Evolutionary conservation across 2,113 vertebrate species (phyloP), one percentile per base, ranked within the genome.

Genomic region (Dipodomys merriami): DNA sequence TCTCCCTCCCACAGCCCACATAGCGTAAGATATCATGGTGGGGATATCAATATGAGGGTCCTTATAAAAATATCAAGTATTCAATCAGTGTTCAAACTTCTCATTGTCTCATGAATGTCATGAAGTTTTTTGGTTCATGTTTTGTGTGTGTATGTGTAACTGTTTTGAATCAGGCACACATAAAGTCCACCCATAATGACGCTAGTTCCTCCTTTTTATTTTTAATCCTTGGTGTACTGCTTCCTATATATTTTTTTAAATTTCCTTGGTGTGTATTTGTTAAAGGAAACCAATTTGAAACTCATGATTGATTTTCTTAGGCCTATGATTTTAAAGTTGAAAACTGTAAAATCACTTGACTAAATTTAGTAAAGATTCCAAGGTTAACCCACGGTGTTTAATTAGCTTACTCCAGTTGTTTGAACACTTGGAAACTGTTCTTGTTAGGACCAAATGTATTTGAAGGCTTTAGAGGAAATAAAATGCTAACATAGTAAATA

Each of bases 381-480:
- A 7, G 69, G 25, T 91, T 73, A 72, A 27, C 35, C 23, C 67
- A 44, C 80, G 44, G 30, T 87, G 80, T 72, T 92, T 57, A 69
- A 92, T 83, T 35, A 27, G 65, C 74, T 69, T 69, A 69, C 60
- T 68, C n/a, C 7, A 62, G 30, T 73, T 85, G 27, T 87, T 91
- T 90, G 90, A 89, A 79, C 7, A 83, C 39, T 35, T 53, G 18
- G 46, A 29, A 39, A 74, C 0, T 79, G 73, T 72, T 88, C 18
- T 67, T 67, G 44, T 76, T 88, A 60, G n/a, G 13, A 67, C 68
- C 7, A 1, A 73, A 74, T 69, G 25, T 9, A 82, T n/a, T 57
- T 91, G 11, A 91, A 69, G 20, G 35, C n/a, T 5, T 89, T 83
- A 72, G 65, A 86, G n/a, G 85, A 74, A 95, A 88, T 33, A 77